phyloP scores from a whole-genome alignment of 2,797 vertebrate genomes.

The Gobio occitaniae region DNA sequence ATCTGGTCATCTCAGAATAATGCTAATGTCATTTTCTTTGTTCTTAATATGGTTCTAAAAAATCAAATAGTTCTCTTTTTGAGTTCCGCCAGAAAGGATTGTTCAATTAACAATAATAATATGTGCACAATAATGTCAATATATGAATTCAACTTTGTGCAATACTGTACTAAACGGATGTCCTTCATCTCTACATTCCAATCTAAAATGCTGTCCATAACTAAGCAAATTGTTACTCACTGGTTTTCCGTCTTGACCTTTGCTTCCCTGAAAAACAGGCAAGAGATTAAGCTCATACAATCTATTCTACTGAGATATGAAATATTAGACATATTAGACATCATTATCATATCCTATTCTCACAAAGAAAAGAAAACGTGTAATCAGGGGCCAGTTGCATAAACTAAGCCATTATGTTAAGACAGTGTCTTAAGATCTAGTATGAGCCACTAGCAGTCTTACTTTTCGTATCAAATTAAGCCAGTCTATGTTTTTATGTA shows the following conservation, averaged over 20 bases:
- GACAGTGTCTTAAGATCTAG: no score
- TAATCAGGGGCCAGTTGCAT: neutral
- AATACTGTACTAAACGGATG: neutral
- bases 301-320: neutral
- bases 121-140: neutral
- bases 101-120: neutral
- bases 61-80: neutral
- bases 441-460: no score
- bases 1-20: neutral
- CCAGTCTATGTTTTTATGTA: no score
- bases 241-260: constrained; percentile 70
- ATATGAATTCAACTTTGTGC: neutral
- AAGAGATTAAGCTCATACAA: neutral
- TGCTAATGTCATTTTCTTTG: neutral
- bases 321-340: neutral
- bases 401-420: no score
- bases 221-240: constrained; percentile 59
- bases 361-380: neutral
- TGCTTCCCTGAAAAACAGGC: constrained; percentile 66
- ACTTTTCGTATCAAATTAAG: no score
- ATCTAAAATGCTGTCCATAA: neutral
- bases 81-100: neutral
- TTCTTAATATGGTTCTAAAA: neutral
- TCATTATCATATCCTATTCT: neutral
- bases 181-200: neutral